These are phyloP conservation scores for Scaptomyza cyrtandrae DNA, from an alignment of 2,888 invertebrate genomes.

Conservation along the genomic window DNA sequence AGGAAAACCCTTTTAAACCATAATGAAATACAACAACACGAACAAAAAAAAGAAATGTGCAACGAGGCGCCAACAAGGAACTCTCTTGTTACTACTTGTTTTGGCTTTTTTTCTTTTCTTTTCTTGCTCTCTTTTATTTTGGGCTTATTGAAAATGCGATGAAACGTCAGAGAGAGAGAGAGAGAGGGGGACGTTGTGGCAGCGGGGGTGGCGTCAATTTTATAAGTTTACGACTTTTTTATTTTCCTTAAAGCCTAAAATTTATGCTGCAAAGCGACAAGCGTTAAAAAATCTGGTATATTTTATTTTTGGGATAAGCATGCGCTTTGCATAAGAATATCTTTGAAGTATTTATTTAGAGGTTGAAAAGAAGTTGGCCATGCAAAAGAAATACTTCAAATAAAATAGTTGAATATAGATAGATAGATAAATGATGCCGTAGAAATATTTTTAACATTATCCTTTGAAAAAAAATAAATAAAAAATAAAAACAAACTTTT, in stretches of 20 bases:
- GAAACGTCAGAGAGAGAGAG: slow-evolving; percentile 36
- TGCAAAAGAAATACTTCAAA: not conserved
- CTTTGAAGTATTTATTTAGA: not conserved
- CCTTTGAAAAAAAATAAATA: too few species aligned
- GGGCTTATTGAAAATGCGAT: slow-evolving; percentile 62
- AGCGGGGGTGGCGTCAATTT: slow-evolving; percentile 46
- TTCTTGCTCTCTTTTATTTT: slow-evolving; percentile 3
- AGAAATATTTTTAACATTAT: too few species aligned
- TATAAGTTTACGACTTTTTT: slow-evolving; percentile 68
- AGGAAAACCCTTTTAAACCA: slow-evolving; percentile 41
- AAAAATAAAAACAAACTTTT: too few species aligned
- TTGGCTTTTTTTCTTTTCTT: slow-evolving; percentile 2
- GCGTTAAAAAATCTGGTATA: slow-evolving; percentile 12
- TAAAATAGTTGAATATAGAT: not conserved
- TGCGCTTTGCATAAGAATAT: slow-evolving; percentile 19
- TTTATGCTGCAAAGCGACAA: slow-evolving; percentile 21
- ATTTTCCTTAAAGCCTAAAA: slow-evolving; percentile 29
- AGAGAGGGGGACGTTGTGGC: not conserved
- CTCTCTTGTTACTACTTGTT: slow-evolving; percentile 5
- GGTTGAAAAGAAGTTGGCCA: not conserved
- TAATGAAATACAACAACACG: slow-evolving; percentile 49
- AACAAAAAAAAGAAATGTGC: not conserved
- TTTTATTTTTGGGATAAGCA: not conserved
- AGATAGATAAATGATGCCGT: not conserved
- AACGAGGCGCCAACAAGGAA: slow-evolving; percentile 14